These are phyloP conservation scores for Semotilus atromaculatus DNA, from an alignment of 2,797 vertebrate species.

Conservation along the genomic window DNA sequence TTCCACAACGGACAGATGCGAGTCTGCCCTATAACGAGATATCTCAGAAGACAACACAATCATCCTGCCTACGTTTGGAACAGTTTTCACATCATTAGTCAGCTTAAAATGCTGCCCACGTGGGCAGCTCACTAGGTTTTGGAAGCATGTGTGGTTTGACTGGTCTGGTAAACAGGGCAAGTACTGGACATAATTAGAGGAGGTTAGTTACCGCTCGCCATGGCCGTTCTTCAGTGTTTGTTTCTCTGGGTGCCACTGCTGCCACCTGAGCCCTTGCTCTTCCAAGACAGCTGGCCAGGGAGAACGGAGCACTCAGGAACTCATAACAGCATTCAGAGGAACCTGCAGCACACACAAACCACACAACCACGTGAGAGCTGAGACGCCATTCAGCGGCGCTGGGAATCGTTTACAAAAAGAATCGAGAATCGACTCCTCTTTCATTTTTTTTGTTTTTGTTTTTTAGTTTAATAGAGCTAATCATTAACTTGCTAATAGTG, in stretches of 20 bases:
- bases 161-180: slow-evolving; percentile 1
- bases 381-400: background rate
- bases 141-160: slow-evolving; percentile 9
- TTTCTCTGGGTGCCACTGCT: slow-evolving; percentile 70
- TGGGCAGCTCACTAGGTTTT: background rate
- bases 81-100: background rate
- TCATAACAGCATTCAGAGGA: slow-evolving; percentile 62
- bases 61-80: background rate
- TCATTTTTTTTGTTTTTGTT: background rate
- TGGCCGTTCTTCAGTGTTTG: slow-evolving; percentile 73
- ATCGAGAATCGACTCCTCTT: background rate
- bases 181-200: slow-evolving; percentile 16
- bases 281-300: slow-evolving; percentile 69
- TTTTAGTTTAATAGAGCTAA: background rate
- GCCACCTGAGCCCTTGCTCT: slow-evolving; percentile 76
- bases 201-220: slow-evolving; percentile 86
- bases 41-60: background rate
- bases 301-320: slow-evolving; percentile 53
- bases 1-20: background rate
- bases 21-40: background rate
- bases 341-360: slow-evolving; percentile 69
- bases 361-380: background rate
- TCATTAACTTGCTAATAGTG: background rate
- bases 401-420: background rate
- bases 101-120: slow-evolving; percentile 14